phyloP scores from a whole-genome alignment of 2,888 invertebrate species.

The Tortrix viridana region DNA sequence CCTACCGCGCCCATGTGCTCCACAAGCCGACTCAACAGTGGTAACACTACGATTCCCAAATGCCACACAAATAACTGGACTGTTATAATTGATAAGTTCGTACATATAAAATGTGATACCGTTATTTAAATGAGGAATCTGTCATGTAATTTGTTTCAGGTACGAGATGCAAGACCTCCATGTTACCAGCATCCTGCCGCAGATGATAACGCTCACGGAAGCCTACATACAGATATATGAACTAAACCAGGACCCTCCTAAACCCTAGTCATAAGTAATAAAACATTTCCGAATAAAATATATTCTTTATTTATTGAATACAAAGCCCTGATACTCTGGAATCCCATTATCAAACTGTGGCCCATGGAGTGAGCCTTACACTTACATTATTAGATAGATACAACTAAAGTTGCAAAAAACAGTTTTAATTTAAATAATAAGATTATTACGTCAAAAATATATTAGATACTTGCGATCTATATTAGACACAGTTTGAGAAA shows the following conservation, averaged over 20 bases:
- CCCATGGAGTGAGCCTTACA: constrained; percentile 63
- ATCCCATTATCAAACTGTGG: constrained; percentile 61
- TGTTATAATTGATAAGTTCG: no score
- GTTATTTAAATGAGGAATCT: no score
- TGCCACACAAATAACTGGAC: no score
- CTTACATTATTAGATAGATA: constrained; percentile 50
- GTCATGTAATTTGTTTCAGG: constrained; percentile 65
- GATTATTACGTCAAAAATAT: constrained; percentile 58
- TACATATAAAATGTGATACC: neutral
- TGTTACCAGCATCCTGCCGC: constrained; percentile 98
- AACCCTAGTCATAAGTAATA: constrained; percentile 45
- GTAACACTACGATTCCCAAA: no score
- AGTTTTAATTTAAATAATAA: constrained; percentile 46
- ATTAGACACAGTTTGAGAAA: constrained; percentile 68
- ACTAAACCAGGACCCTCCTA: constrained; percentile 73
- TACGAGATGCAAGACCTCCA: constrained; percentile 98
- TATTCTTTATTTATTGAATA: constrained; percentile 72
- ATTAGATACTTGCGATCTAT: constrained; percentile 43
- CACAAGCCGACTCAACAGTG: constrained; percentile 94
- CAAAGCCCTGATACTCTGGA: constrained; percentile 61
- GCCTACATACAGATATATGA: constrained; percentile 97
- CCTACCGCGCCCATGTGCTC: constrained; percentile 96
- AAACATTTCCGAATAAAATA: constrained; percentile 52
- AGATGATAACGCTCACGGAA: constrained; percentile 99
- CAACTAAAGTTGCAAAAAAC: constrained; percentile 24